Evolutionary conservation across 1,140 invertebrate species (phyloP).

Genomic region (Mactra quadrangularis): DNA sequence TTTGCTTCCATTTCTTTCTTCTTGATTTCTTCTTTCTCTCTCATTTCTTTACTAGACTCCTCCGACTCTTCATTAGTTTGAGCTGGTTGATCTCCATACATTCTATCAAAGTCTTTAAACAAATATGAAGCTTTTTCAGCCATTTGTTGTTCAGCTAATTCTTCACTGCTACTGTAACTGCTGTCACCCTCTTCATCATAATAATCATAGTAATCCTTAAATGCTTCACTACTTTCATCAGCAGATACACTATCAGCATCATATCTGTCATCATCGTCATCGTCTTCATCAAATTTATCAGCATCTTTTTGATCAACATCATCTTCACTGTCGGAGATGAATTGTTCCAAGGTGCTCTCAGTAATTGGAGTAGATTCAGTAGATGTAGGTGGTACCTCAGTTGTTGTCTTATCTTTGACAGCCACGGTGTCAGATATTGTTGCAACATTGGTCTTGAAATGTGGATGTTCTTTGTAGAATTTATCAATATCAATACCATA

Average conservation of each 20-base stretch:
- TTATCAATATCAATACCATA: slow-evolving; percentile 54
- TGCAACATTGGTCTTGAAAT: slow-evolving; percentile 52
- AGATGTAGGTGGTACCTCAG: slow-evolving; percentile 8
- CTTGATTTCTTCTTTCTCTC: slow-evolving; percentile 18
- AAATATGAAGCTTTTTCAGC: not conserved
- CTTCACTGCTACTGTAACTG: slow-evolving; percentile 57
- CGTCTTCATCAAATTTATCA: slow-evolving; percentile 37
- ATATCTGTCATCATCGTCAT: slow-evolving; percentile 52
- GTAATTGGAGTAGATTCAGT: slow-evolving; percentile 14
- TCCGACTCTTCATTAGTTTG: slow-evolving; percentile 29
- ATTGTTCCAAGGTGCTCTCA: not conserved
- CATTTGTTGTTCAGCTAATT: slow-evolving; percentile 22
- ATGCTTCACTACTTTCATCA: slow-evolving; percentile 35
- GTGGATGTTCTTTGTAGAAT: slow-evolving; percentile 48
- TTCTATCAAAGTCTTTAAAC: slow-evolving; percentile 38
- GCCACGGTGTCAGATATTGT: slow-evolving; percentile 36
- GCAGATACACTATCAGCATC: slow-evolving; percentile 11
- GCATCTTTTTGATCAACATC: slow-evolving; percentile 54
- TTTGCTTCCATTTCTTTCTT: slow-evolving; percentile 9
- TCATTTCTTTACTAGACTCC: not conserved
- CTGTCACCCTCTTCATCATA: slow-evolving; percentile 54
- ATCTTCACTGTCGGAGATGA: slow-evolving; percentile 42
- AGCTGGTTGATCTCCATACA: slow-evolving; percentile 27
- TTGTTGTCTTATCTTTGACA: slow-evolving; percentile 1
- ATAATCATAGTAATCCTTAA: slow-evolving; percentile 47